Base-by-base conservation (phyloP, 1,140 invertebrate genomes). In the Listronotus oregonensis region DNA sequence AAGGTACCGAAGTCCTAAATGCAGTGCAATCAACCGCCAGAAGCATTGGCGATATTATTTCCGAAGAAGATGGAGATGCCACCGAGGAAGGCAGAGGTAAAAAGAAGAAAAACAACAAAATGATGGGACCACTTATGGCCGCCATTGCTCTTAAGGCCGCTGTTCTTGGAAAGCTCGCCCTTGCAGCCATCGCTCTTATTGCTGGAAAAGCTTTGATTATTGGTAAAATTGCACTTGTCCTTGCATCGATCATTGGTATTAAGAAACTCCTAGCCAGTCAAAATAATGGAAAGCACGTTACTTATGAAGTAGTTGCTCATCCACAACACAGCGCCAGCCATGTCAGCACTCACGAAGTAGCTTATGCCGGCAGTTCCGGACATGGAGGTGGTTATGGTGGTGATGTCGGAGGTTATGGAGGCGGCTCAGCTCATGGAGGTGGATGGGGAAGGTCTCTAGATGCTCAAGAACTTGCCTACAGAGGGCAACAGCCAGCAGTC, bases 181-280 rank as follows among this genome's bases (percentile, higher is more conserved):
- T 93, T 8, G 90, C 89, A 31, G 89, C 86, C 37, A 91, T 93
- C 65, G 91, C 91, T 11, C 78, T 93, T 65, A 90, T 93, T 69
- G 91, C 91, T 43, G 91, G 91, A 61, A 93, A 93, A 77, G 91
- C 91, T 51, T 82, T 93, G 70, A 77, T 93, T 57, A 88, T 93
- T 69, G 91, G 90, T 72, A 93, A 93, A 78, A 87, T 93, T 70
- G 91, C 91, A 5, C 82, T 93, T 51, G 88, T 93, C 0, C 84
- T 93, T 15, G 90, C 90, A 0, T 87, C 89, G 50, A 89, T 93
- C 39, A 92, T 93, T 70, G 90, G 90, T 1, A 78, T 93, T 77
- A 92, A 92, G 84, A 93, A 93, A 75, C 80, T 93, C 8, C 77
- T 93, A 44, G 80, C 80, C 17, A 79, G 78, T 8, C 78, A 80